These are phyloP conservation scores for Augochlorella aurata DNA, from an alignment of 2,888 invertebrate genomes.

Conservation along the genomic window DNA sequence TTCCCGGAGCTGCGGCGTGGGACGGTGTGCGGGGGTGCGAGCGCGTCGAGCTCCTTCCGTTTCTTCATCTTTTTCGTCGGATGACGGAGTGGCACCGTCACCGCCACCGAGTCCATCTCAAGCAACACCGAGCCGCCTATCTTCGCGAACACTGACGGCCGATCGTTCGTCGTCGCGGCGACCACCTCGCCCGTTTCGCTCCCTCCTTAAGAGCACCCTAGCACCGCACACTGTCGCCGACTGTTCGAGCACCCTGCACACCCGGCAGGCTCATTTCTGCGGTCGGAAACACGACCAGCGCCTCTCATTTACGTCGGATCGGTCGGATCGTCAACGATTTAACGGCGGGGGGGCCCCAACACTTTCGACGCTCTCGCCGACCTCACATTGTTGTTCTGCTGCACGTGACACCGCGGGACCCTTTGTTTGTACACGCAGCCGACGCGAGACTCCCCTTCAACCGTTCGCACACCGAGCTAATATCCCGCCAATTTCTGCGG, in stretches of 20 bases:
- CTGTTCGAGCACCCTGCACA: slow-evolving; percentile 24
- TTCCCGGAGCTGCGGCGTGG: slow-evolving; percentile 80
- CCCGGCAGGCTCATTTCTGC: slow-evolving; percentile 53
- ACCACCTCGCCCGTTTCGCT: not conserved
- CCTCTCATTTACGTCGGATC: not conserved
- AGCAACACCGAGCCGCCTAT: slow-evolving; percentile 68
- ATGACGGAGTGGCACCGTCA: slow-evolving; percentile 85
- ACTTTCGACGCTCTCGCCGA: not conserved
- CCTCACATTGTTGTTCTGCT: slow-evolving; percentile 13
- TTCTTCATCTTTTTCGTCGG: slow-evolving; percentile 89
- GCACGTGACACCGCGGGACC: not conserved
- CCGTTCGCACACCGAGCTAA: not conserved
- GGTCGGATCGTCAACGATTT: slow-evolving; percentile 2
- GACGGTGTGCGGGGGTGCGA: slow-evolving; percentile 84
- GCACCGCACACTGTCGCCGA: slow-evolving; percentile 32
- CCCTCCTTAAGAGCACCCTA: slow-evolving; percentile 13
- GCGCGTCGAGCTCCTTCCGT: slow-evolving; percentile 88
- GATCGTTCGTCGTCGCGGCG: slow-evolving; percentile 11
- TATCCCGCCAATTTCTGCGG: no score
- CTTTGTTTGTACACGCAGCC: not conserved
- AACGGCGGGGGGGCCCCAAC: not conserved
- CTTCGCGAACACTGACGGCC: slow-evolving; percentile 30
- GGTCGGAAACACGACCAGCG: not conserved
- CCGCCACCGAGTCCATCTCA: slow-evolving; percentile 85
- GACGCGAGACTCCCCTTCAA: not conserved